Evolutionary conservation across 2,113 vertebrate species (phyloP).

Genomic region (Ciconia maguari): DNA sequence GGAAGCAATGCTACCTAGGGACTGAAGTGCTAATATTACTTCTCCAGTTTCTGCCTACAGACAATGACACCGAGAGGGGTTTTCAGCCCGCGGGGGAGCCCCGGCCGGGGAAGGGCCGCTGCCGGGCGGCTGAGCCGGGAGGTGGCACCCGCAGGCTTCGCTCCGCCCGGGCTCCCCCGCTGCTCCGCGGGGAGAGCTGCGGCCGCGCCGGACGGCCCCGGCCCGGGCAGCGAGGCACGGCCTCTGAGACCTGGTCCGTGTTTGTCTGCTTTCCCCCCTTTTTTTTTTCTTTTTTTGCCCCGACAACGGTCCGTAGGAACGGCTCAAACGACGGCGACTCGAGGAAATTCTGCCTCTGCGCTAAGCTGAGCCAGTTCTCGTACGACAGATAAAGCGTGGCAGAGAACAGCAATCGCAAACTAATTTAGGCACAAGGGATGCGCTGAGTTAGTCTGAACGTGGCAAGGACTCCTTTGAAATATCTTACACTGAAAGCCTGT

Average conservation of each 20-base stretch:
- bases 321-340: neutral
- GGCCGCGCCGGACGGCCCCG: neutral
- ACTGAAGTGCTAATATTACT: accelerated
- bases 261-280: neutral
- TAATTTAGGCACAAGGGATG: neutral
- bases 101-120: neutral
- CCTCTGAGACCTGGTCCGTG: neutral
- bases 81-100: neutral
- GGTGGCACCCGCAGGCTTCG: slow-evolving; percentile 68
- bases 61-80: accelerated
- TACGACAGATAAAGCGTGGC: neutral
- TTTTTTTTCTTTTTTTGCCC: too few species aligned
- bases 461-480: neutral
- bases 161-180: neutral
- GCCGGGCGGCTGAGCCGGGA: slow-evolving; percentile 31
- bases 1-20: too few species aligned
- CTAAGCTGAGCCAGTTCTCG: neutral
- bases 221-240: neutral
- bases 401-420: neutral
- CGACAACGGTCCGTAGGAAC: neutral
- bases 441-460: neutral
- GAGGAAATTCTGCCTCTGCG: neutral
- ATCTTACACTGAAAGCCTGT: neutral
- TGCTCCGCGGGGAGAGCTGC: neutral
- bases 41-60: neutral